Conservation (phyloP, 2,113 vertebrate genomes). For the Rhombomys opimus region DNA sequence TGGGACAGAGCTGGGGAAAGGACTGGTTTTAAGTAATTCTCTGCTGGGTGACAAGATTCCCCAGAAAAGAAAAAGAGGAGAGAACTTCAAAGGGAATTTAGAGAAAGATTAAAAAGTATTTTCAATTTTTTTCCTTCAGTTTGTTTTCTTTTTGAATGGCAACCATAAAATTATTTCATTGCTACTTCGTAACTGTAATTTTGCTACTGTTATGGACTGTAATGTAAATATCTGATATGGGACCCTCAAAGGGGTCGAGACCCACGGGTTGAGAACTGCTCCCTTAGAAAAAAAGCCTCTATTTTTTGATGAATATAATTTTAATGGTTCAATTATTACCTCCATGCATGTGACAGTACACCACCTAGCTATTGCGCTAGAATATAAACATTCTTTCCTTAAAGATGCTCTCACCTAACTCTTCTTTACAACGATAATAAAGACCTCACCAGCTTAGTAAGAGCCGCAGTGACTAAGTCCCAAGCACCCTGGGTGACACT, state of each 20-base stretch:
- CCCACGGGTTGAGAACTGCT: background rate
- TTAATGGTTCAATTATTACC: background rate
- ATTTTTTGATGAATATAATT: slow-evolving; percentile 54
- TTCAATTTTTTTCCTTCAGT: background rate
- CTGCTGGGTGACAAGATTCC: background rate
- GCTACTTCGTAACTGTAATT: background rate
- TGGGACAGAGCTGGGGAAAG: background rate
- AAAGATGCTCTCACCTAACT: slow-evolving; percentile 29
- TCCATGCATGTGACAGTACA: background rate
- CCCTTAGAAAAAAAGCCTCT: background rate
- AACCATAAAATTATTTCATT: background rate
- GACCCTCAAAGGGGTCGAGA: background rate
- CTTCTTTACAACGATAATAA: background rate
- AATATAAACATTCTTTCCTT: slow-evolving; percentile 52
- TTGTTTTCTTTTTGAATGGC: background rate
- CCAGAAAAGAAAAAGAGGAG: background rate
- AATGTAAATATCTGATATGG: background rate
- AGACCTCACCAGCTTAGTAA: slow-evolving; percentile 12
- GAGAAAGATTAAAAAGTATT: background rate
- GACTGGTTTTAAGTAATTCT: background rate
- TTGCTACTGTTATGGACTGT: background rate
- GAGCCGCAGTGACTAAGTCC: slow-evolving; percentile 61
- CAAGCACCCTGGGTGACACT: slow-evolving; percentile 68
- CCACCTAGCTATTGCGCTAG: background rate
- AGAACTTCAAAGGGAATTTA: background rate